Evolutionary conservation across 1,140 invertebrate species (phyloP).

Genomic region (Leptopilina clavipes): DNA sequence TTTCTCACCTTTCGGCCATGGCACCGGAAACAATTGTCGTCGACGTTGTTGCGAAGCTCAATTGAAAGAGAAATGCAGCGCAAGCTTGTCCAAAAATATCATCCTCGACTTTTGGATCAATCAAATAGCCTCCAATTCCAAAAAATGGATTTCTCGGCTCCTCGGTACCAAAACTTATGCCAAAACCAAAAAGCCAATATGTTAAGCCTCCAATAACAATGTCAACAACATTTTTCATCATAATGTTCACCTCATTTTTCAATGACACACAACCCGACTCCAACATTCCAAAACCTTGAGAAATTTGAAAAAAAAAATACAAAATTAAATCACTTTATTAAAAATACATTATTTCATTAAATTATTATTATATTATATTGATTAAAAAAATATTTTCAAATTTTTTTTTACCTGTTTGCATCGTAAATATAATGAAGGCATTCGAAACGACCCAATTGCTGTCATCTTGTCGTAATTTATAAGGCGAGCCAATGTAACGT

Average conservation of each 20-base stretch:
- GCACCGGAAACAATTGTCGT: slow-evolving; percentile 93
- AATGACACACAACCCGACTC: slow-evolving; percentile 94
- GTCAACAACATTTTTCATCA: slow-evolving; percentile 97
- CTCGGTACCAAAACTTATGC: slow-evolving; percentile 89
- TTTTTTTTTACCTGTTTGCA: slow-evolving; percentile 90
- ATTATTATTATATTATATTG: no score
- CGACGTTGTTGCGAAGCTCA: slow-evolving; percentile 92
- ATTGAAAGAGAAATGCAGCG: slow-evolving; percentile 89
- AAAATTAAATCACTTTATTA: background rate
- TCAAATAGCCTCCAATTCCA: slow-evolving; percentile 80
- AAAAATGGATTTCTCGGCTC: slow-evolving; percentile 83
- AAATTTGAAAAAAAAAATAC: background rate
- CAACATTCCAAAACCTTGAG: slow-evolving; percentile 88
- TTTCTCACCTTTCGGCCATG: slow-evolving; percentile 87
- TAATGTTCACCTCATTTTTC: slow-evolving; percentile 97
- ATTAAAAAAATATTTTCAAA: no score
- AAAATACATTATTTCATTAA: no score
- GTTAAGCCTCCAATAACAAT: slow-evolving; percentile 93
- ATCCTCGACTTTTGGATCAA: slow-evolving; percentile 82
- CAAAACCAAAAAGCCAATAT: slow-evolving; percentile 97
- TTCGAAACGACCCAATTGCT: slow-evolving; percentile 95
- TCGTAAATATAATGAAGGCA: slow-evolving; percentile 96
- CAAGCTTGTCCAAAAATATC: slow-evolving; percentile 85
- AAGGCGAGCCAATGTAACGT: slow-evolving; percentile 61
- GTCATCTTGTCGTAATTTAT: slow-evolving; percentile 83